Evolutionary conservation across 2,113 vertebrate species (phyloP).

Genomic region (Cyanoliseus patagonus): DNA sequence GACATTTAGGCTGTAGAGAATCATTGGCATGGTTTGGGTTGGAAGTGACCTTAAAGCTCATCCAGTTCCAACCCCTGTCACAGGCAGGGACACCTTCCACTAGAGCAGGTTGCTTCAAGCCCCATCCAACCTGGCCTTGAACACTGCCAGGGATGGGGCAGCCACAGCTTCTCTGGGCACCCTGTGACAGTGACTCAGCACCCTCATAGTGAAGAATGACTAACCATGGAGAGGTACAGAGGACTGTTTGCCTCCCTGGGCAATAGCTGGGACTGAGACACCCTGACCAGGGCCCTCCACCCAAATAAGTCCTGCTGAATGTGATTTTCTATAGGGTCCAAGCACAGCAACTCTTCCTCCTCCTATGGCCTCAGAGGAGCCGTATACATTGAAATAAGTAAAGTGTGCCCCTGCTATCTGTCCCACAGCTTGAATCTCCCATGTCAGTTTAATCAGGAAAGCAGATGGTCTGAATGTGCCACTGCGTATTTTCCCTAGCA

Average conservation of each 20-base stretch:
- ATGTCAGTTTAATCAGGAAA: accelerated
- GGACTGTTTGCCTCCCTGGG: too few species aligned
- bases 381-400: accelerated
- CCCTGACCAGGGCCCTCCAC: not conserved
- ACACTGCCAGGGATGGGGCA: not conserved
- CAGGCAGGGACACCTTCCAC: not conserved
- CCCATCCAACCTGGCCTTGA: not conserved
- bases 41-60: not conserved
- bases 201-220: not conserved
- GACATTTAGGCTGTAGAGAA: not conserved
- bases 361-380: not conserved
- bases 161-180: not conserved
- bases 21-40: not conserved
- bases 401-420: not conserved
- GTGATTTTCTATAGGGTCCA: not conserved
- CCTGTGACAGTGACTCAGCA: not conserved
- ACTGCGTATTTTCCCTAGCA: not conserved
- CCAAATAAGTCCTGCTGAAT: not conserved
- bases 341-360: not conserved
- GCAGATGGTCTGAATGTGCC: not conserved
- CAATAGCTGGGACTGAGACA: not conserved
- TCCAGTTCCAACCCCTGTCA: not conserved
- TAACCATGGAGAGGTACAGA: not conserved
- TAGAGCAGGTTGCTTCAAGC: not conserved
- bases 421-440: not conserved